phyloP scores from a whole-genome alignment of 2,113 vertebrate genomes.

The Gymnogyps californianus region DNA sequence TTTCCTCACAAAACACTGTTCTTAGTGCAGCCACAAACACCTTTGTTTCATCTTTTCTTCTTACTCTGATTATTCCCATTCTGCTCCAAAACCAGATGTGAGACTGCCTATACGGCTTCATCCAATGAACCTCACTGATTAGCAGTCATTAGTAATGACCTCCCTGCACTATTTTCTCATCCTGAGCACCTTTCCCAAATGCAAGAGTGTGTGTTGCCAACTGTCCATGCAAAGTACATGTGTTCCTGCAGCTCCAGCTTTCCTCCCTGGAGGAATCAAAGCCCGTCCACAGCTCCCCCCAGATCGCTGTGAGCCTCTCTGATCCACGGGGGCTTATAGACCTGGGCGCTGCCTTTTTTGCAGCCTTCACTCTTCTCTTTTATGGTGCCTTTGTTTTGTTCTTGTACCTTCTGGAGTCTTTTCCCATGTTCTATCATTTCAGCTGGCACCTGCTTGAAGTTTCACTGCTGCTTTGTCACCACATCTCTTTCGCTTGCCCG shows the following conservation, averaged over 20 bases:
- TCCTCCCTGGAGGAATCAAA: neutral
- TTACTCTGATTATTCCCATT: neutral
- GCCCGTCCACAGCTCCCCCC: too few relatives aligned
- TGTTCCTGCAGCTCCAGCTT: neutral
- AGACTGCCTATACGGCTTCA: neutral
- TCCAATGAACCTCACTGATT: neutral
- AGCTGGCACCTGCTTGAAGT: neutral
- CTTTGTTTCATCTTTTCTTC: neutral
- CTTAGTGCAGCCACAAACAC: neutral
- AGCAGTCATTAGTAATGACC: neutral
- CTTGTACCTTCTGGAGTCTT: neutral
- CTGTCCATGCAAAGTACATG: rapidly evolving
- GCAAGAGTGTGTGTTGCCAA: too few relatives aligned
- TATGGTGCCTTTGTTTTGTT: neutral
- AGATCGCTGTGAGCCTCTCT: rapidly evolving
- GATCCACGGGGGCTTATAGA: neutral
- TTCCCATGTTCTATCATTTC: neutral
- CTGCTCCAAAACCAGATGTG: neutral
- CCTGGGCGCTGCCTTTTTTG: neutral
- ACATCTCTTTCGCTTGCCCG: neutral
- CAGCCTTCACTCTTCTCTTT: neutral
- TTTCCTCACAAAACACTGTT: neutral
- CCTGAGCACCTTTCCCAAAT: neutral
- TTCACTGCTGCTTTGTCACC: neutral
- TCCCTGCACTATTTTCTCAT: neutral